Base-by-base conservation (phyloP, 2,113 vertebrate genomes). In the Odocoileus hemionus region DNA sequence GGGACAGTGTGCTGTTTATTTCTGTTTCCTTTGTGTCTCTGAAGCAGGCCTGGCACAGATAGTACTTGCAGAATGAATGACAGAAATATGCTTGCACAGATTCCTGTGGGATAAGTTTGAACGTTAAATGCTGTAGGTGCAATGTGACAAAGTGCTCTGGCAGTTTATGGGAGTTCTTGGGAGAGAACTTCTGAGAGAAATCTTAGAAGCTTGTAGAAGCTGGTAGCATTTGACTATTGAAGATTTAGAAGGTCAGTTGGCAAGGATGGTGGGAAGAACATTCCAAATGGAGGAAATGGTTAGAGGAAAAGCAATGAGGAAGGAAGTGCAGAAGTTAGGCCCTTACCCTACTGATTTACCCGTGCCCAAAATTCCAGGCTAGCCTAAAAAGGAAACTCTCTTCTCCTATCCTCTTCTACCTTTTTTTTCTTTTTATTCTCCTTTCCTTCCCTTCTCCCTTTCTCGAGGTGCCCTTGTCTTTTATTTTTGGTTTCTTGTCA, bases 221-320 rank as follows among this genome's bases (percentile, higher is more conserved):
- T 96, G 4, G 21, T 93, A 91, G 57, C 23, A 87, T 95, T 96
- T 94, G 39, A 94, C 26, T 85, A 54, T 92, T 95, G 54, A 88
- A 78, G 70, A 92, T 83, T 94, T 16, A 74, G 74, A 60, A 60
- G 8, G 55, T 85, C 43, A 80, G 16, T 79, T 94, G 74, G 50
- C 76, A 87, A 26, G 67, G 61, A 60, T 89, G 67, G 10, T 86
- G 3, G 39, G 64, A 82, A 50, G 61, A 93, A 87, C 36, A 74
- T 91, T 93, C 12, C 45, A 70, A 45, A 33, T 89, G 94, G 85
- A 74, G 60, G 64, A 39, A 86, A 19, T 74, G 8, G 16, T 67
- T 95, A 28, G 52, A 91, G 33, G 91, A 55, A 93, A 96, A 85
- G 12, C 79, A 89, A 9, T 54, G 88, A 82, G 74, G 52, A 88